phyloP scores from a whole-genome alignment of 1,140 invertebrate species.

The Lerema accius region DNA sequence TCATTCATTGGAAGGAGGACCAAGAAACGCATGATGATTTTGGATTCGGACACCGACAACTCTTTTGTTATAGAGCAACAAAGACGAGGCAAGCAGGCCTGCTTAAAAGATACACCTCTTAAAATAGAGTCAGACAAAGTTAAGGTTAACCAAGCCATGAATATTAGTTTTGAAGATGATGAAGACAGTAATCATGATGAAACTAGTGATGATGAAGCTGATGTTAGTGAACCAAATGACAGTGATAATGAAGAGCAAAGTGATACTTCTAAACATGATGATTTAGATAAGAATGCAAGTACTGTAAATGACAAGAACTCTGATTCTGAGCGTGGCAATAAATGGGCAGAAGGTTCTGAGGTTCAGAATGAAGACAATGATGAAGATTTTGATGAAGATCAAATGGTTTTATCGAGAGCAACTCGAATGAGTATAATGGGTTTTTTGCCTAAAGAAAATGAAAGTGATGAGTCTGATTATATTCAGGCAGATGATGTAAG shows the following conservation, averaged over 20 bases:
- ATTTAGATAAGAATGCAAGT: slow-evolving; percentile 10
- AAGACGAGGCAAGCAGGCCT: slow-evolving; percentile 54
- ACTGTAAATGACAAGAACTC: slow-evolving; percentile 15
- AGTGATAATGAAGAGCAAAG: slow-evolving; percentile 27
- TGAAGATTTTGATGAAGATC: slow-evolving; percentile 64
- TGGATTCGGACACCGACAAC: slow-evolving; percentile 72
- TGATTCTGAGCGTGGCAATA: slow-evolving; percentile 19
- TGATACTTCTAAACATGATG: slow-evolving; percentile 29
- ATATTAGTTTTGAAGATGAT: slow-evolving; percentile 44
- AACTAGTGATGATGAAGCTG: slow-evolving; percentile 35
- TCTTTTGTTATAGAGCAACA: slow-evolving; percentile 65
- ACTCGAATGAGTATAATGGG: slow-evolving; percentile 80
- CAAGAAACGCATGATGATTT: slow-evolving; percentile 60
- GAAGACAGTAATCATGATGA: slow-evolving; percentile 39
- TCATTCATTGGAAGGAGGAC: slow-evolving; percentile 54
- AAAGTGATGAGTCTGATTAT: slow-evolving; percentile 76
- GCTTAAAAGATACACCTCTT: slow-evolving; percentile 66
- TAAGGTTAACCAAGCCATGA: slow-evolving; percentile 11
- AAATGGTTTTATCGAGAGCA: slow-evolving; percentile 72
- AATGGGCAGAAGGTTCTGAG: background rate
- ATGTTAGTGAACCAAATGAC: slow-evolving; percentile 6
- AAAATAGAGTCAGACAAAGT: slow-evolving; percentile 46
- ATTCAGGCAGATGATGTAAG: slow-evolving; percentile 78
- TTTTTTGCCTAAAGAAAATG: slow-evolving; percentile 62
- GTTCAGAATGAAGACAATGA: slow-evolving; percentile 42